phyloP scores from a whole-genome alignment of 1,140 invertebrate species.

The Sarcophaga bullata region DNA sequence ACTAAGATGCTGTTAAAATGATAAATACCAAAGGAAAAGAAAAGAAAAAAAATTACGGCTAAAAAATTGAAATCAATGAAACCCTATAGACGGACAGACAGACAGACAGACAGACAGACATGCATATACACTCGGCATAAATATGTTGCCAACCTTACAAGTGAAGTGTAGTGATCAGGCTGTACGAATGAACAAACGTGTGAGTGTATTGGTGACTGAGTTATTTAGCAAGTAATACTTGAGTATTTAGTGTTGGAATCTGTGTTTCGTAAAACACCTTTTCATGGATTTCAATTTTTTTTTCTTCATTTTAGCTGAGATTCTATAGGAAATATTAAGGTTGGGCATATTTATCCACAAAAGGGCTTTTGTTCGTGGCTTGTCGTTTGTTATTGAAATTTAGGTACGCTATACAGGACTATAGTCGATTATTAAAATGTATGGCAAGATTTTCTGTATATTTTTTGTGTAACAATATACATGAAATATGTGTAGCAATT shows the following conservation, averaged over 20 bases:
- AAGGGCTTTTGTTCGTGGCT: background rate
- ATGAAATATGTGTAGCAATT: no score
- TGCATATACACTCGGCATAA: background rate
- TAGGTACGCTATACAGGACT: no score
- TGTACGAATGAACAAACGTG: background rate
- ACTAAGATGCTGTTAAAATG: conserved; percentile 16
- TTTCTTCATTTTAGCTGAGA: background rate
- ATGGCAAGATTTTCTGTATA: no score
- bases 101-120: no score
- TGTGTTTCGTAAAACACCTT: conserved; percentile 15
- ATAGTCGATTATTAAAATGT: no score
- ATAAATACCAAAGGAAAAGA: background rate
- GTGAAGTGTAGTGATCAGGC: no score
- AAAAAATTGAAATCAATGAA: background rate
- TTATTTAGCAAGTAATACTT: background rate
- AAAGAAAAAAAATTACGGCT: background rate
- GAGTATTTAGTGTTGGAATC: background rate
- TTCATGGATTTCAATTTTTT: background rate
- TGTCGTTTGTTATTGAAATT: background rate
- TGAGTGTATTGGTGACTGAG: background rate
- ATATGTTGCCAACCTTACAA: background rate
- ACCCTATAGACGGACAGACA: background rate
- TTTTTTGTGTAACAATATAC: no score
- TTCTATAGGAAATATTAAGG: background rate
- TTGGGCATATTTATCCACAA: background rate